Base-by-base conservation (phyloP, 2,113 vertebrate species). In the Tachysurus fulvidraco region DNA sequence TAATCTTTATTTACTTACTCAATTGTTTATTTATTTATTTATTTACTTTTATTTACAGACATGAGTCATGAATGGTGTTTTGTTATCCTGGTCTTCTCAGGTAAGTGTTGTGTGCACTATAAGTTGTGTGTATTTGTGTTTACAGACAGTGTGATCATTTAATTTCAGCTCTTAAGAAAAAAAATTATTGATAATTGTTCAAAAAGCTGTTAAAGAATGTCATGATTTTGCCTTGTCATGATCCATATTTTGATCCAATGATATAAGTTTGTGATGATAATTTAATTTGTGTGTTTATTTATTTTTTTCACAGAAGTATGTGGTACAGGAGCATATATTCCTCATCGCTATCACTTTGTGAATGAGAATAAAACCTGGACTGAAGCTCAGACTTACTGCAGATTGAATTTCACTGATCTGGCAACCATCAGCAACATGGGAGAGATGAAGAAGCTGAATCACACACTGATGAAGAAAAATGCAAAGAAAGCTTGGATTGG, bases 341-440 rank as follows among this genome's bases (percentile, higher is more conserved):
- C 73, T 55, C 44, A 85, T 79, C 59, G 4, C 10, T 85, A 85
- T 79, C 73, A 65, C 73, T 85, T 85, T 64, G 54, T 85, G 23
- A 64, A 77, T 77, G 57, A 77, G 57, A 62, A 13, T 62, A 85
- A 85, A 85, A 85, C 16, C 83, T 85, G 83, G 83, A 85, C 30
- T 50, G 83, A 64, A 77, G 71, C 71, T 84, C 67, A 84, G 69
- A 64, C 9, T 36, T 81, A 81, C 54, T 81, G 78, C 55, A 59
- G 28, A 81, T 8, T 21, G 8, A 30, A 64, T 2, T 81, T 44
- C 36, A 46, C 59, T 62, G 80, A 81, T 81, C 36, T 64, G 10
- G 80, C 80, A 9, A n/a, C 80, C 57, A 81, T 81, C 59, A 81
- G 16, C 57, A 64, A 81, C 83, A 84, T 78, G 76, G 50, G n/a